Base-by-base conservation (phyloP, 2,113 vertebrate genomes). In the Solenodon paradoxus region DNA sequence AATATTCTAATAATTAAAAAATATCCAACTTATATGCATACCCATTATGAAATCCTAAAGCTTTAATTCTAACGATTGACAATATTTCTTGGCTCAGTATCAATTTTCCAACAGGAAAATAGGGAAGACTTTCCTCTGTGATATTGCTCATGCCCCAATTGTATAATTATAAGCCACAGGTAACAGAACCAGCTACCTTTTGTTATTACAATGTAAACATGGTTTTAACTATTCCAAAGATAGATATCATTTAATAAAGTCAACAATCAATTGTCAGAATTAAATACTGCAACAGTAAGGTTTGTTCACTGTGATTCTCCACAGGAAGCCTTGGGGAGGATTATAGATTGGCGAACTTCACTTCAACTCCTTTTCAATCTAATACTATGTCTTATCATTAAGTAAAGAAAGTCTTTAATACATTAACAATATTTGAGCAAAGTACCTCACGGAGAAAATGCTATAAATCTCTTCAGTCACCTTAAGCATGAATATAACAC, bases 391-490 rank as follows among this genome's bases (percentile, higher is more conserved):
- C 49, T 85, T 81, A 82, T 32, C 78, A 47, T 95, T 89, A 95
- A 77, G 64, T 22, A 49, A 90, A 96, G 57, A 90, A 75, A 91
- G 94, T 94, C 96, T 97, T 88, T 93, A 92, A 96, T 72, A 94
- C 28, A 95, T 92, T 66, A 97, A 79, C 55, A 95, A 49, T 38
- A 82, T 55, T 90, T 4, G 55, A 28, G 88, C 92, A 64, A 97
- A 98, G 86, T 93, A 42, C 2, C 2, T 38, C 71, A 55, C 47
- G 69, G 45, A 93, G 59, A 93, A 96, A 89, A 88, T 78, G 19
- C 30, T 61, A 24, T 6, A 24, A 53, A 89, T 80, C 35, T 66
- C 40, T 78, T 53, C n/a, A 96, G 80, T 85, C 61, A 96, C 79
- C 71, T 11, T 92, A 94, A 85, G 77, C 26, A 45, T 35, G 10